Percentiles rank a stretch among this genome's conserved stretches.
These are phyloP conservation scores for Loxodonta africana DNA, from an alignment of 2,113 vertebrate species.

Conservation along the genomic window DNA sequence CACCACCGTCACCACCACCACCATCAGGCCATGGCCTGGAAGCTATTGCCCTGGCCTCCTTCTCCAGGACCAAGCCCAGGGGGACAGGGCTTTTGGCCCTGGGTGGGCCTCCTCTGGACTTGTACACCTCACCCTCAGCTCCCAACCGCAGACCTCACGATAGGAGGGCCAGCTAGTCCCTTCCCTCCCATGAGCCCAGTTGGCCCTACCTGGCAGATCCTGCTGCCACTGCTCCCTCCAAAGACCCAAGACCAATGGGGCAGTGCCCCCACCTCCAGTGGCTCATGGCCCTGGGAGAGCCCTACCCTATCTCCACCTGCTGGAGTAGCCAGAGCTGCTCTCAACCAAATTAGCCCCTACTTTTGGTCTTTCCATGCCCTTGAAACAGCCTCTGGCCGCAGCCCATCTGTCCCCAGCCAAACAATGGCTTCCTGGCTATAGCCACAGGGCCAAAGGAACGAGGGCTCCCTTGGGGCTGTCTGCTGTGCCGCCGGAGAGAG, in stretches of 20 bases:
- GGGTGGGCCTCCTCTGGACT: not conserved
- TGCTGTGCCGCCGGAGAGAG: not conserved
- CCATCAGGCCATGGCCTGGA: not conserved
- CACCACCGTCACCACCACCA: not conserved
- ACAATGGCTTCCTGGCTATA: not conserved
- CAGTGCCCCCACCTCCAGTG: not conserved
- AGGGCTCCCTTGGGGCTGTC: not conserved
- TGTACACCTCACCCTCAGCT: not conserved
- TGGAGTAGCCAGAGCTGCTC: not conserved
- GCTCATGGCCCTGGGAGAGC: not conserved
- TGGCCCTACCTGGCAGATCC: not conserved
- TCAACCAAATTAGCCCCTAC: not conserved
- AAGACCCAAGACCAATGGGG: not conserved
- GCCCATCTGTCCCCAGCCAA: not conserved
- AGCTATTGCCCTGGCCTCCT: constrained; percentile 2
- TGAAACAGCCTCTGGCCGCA: not conserved
- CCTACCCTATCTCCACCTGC: not conserved
- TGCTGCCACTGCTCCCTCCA: not conserved
- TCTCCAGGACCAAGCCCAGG: not conserved
- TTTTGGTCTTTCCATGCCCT: not conserved
- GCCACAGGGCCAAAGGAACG: not conserved
- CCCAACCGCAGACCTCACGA: not conserved
- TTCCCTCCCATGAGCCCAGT: not conserved
- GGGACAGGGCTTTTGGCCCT: not conserved
- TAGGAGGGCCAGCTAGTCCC: not conserved